Percentiles rank a stretch among this genome's conserved stretches.
phyloP scores from a whole-genome alignment of 2,113 vertebrate species.

The Poeciliopsis turrubarensis region DNA sequence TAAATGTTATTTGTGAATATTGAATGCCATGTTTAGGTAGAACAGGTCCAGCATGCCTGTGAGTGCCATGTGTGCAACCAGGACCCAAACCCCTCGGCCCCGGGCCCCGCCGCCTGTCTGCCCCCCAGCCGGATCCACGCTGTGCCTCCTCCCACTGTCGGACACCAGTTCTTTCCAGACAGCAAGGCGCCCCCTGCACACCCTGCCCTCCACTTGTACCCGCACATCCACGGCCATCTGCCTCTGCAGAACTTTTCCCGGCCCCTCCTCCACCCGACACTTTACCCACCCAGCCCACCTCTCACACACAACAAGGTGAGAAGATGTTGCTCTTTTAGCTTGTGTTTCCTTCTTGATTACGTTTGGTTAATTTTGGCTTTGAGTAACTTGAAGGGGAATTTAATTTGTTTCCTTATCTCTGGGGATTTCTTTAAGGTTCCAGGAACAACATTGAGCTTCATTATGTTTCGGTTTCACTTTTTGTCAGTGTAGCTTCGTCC shows the following conservation, averaged over 20 bases:
- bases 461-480: conserved; percentile 39
- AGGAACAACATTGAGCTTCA: conserved; percentile 47
- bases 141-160: conserved; percentile 63
- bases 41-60: conserved; percentile 87
- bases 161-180: conserved; percentile 94
- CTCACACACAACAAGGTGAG: conserved; percentile 96
- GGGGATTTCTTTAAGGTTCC: conserved; percentile 56
- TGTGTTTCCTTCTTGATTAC: not conserved
- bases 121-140: conserved; percentile 85
- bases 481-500: conserved; percentile 17
- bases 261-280: conserved; percentile 90
- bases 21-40: conserved; percentile 76
- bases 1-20: not conserved
- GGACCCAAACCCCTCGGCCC: conserved; percentile 85
- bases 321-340: no score
- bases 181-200: conserved; percentile 89
- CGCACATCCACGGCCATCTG: conserved; percentile 97
- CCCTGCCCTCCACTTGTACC: conserved; percentile 95
- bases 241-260: conserved; percentile 93
- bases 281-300: conserved; percentile 90
- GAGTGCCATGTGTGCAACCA: conserved; percentile 98
- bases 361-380: not conserved
- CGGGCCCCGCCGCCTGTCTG: conserved; percentile 82
- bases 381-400: conserved; percentile 29
- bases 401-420: conserved; percentile 39